A percentile compares a stretch with the other conserved stretches of the same genome.
Conservation (phyloP, 1,140 invertebrate genomes). For the Brachionus rubens region DNA sequence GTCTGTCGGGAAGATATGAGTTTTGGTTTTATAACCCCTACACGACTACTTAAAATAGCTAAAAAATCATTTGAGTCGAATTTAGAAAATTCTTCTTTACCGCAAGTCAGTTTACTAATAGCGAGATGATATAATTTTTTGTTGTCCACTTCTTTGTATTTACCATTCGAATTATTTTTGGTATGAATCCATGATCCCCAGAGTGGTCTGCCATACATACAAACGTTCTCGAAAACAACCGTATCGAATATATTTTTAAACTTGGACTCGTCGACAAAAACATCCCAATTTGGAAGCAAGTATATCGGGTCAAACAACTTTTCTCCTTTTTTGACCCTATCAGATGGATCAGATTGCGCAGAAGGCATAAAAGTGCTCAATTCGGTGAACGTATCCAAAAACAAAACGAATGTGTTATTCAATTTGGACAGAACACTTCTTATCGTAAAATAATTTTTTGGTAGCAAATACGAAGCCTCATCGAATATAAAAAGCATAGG, state of each 20-base stretch:
- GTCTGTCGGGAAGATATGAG: neutral
- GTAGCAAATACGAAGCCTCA: no score
- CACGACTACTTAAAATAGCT: neutral
- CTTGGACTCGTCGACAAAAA: neutral
- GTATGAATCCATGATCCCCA: conserved; percentile 19
- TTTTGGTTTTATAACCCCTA: conserved; percentile 30
- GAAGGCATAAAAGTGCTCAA: neutral
- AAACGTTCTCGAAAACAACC: neutral
- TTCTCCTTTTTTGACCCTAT: neutral
- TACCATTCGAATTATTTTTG: conserved; percentile 9
- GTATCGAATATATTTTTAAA: neutral
- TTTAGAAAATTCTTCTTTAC: neutral
- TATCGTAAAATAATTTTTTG: neutral
- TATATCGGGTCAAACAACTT: conserved; percentile 16
- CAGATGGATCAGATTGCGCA: neutral
- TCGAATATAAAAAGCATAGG: no score
- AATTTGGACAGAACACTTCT: neutral
- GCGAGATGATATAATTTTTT: neutral
- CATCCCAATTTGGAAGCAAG: conserved; percentile 20
- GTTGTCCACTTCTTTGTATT: neutral
- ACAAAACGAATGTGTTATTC: neutral
- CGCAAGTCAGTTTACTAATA: neutral
- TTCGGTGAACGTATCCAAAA: neutral
- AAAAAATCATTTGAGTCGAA: neutral
- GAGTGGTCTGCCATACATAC: neutral